Conservation (phyloP, 2,888 invertebrate species). For the Lucinisca nassula region DNA sequence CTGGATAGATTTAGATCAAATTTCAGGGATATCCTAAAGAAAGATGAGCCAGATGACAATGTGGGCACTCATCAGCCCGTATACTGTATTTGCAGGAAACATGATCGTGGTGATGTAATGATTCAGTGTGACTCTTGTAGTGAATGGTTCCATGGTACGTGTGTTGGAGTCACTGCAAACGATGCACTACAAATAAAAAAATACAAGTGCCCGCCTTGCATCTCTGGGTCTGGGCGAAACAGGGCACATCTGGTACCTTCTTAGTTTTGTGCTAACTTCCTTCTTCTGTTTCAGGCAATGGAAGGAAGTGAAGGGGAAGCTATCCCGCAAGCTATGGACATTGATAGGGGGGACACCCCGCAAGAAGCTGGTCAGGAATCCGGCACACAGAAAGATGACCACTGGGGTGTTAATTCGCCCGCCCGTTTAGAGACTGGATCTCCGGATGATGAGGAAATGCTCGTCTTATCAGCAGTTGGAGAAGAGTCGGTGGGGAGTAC, state of each 20-base stretch:
- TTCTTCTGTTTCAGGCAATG: no score
- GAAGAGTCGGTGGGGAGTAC: neutral
- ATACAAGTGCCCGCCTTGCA: neutral
- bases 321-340: no score
- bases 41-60: neutral
- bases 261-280: no score
- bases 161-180: neutral
- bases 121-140: neutral
- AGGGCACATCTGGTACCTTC: no score
- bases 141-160: neutral
- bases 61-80: neutral
- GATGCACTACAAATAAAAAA: neutral
- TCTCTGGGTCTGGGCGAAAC: no score
- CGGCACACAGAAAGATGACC: no score
- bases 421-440: no score
- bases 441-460: no score
- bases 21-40: neutral
- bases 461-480: neutral
- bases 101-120: neutral
- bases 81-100: conserved; percentile 1
- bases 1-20: neutral
- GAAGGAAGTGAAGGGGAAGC: no score
- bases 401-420: no score
- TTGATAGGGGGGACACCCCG: no score
- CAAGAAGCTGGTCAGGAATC: no score